Percentiles rank a stretch among this genome's conserved stretches.
Conservation (phyloP, 2,113 vertebrate genomes). For the Shinisaurus crocodilurus region DNA sequence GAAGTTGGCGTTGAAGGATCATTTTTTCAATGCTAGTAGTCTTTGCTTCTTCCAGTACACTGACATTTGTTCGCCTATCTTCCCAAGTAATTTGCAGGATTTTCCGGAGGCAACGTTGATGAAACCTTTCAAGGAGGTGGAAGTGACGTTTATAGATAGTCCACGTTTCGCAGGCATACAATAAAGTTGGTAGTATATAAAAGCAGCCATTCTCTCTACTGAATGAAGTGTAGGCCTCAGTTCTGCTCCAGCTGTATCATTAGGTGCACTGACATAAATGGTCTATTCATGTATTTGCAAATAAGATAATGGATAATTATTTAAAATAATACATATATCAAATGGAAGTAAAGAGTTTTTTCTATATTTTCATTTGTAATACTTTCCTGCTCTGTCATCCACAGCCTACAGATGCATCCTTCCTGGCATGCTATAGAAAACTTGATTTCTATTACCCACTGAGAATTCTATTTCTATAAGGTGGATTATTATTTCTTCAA, state of each 20-base stretch:
- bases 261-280: neutral
- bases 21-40: too few relatives aligned
- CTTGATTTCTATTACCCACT: conserved; percentile 11
- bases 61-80: too few relatives aligned
- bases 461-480: conserved; percentile 12
- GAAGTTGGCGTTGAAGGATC: too few relatives aligned
- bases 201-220: neutral
- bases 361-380: neutral
- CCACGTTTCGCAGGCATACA: too few relatives aligned
- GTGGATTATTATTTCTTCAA: conserved; percentile 12
- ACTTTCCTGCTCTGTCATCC: neutral
- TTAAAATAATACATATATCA: neutral
- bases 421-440: neutral
- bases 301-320: neutral
- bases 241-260: neutral
- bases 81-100: too few relatives aligned
- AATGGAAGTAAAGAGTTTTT: neutral
- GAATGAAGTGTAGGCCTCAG: neutral
- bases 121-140: too few relatives aligned
- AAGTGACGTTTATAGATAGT: too few relatives aligned
- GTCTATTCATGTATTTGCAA: neutral
- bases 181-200: too few relatives aligned
- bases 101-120: too few relatives aligned
- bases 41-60: too few relatives aligned
- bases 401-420: neutral